Evolutionary conservation across 2,888 invertebrate species (phyloP).

Genomic region (Tolmerus cingulatus): DNA sequence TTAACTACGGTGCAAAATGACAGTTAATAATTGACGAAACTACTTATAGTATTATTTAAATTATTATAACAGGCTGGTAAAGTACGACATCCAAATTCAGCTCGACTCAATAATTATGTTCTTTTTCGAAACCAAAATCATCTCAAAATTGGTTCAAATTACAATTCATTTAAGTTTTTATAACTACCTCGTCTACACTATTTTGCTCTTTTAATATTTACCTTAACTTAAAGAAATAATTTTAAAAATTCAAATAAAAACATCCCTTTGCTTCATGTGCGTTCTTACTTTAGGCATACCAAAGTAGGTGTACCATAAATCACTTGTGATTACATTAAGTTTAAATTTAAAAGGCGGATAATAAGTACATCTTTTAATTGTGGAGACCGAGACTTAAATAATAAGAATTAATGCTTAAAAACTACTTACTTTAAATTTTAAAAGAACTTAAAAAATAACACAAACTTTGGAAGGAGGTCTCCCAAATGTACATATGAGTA

Average conservation of each 20-base stretch:
- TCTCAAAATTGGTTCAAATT: neutral
- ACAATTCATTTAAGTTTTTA: neutral
- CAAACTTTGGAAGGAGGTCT: too few species aligned
- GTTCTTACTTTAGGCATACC: too few species aligned
- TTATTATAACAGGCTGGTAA: neutral
- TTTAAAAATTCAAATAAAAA: neutral
- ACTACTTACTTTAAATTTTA: too few species aligned
- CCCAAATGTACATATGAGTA: too few species aligned
- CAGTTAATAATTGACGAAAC: neutral
- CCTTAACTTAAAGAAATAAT: too few species aligned
- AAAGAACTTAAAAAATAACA: too few species aligned
- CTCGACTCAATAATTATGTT: neutral
- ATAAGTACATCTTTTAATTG: too few species aligned
- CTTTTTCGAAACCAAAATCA: neutral
- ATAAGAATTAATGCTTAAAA: too few species aligned
- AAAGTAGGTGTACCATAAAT: too few species aligned
- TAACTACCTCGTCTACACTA: neutral
- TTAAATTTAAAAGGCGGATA: too few species aligned
- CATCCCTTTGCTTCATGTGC: neutral
- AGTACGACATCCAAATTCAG: neutral
- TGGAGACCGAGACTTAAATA: too few species aligned
- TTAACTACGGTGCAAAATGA: neutral
- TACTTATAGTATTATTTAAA: neutral
- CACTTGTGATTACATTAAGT: too few species aligned
- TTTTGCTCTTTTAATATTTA: neutral